Conservation (phyloP, 1,140 invertebrate species). For the Drosophila pachea region DNA sequence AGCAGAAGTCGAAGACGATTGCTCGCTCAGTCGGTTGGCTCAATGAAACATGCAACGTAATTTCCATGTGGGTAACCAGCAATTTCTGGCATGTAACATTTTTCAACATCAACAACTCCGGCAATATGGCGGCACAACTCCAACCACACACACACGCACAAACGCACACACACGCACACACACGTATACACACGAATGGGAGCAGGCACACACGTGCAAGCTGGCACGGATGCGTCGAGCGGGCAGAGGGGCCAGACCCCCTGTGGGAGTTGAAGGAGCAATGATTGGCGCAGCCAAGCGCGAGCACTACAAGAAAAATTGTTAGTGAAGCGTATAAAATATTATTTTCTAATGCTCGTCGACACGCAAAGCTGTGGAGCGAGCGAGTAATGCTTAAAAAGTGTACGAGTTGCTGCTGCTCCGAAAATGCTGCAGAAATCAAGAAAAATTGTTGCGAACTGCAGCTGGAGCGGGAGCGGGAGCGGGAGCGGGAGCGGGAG, state of each 20-base stretch:
- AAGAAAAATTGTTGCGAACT: constrained; percentile 68
- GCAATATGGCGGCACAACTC: constrained; percentile 63
- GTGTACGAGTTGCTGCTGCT: constrained; percentile 17
- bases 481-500: too few species aligned
- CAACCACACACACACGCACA: constrained; percentile 23
- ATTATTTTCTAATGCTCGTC: constrained; percentile 75
- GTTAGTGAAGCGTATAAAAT: constrained; percentile 77
- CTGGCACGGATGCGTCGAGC: constrained; percentile 17
- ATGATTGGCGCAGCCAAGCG: constrained; percentile 49
- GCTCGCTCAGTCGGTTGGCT: constrained; percentile 23
- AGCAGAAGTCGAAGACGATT: constrained; percentile 22
- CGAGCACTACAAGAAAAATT: constrained; percentile 77
- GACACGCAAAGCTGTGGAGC: constrained; percentile 42
- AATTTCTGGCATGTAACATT: constrained; percentile 77
- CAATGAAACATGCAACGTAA: constrained; percentile 74
- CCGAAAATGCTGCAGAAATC: constrained; percentile 58
- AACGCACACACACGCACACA: constrained; percentile 27
- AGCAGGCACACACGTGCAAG: constrained; percentile 4
- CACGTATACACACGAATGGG: not conserved
- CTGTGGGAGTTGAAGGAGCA: not conserved
- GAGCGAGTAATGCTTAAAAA: constrained; percentile 23
- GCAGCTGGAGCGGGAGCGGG: too few species aligned
- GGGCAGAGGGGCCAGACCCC: too few species aligned
- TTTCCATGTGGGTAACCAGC: constrained; percentile 77
- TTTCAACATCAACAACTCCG: constrained; percentile 78